A percentile compares a stretch with the other conserved stretches of the same genome.
These are phyloP conservation scores for Ennomos erosarius DNA, from an alignment of 2,888 invertebrate genomes.

Conservation along the genomic window DNA sequence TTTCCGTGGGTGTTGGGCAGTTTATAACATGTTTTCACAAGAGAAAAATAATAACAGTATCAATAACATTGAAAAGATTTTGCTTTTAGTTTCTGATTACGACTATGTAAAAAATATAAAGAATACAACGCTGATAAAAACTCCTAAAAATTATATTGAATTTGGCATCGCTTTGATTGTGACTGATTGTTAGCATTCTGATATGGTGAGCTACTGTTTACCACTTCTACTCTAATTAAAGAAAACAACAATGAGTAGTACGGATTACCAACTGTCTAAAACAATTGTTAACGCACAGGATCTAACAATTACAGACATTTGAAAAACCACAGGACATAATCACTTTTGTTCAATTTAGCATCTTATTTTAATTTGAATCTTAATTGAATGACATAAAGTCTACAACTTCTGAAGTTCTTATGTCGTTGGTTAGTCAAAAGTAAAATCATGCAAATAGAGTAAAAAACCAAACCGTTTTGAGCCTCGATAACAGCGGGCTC, in stretches of 20 bases:
- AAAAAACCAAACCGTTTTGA: constrained; percentile 91
- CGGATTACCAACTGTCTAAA: constrained; percentile 23
- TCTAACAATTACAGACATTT: constrained; percentile 10
- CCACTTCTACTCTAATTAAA: constrained; percentile 24
- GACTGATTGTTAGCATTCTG: constrained; percentile 34
- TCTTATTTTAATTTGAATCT: not conserved
- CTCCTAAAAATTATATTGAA: not conserved
- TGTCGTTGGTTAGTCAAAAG: constrained; percentile 23
- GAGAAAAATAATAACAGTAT: too few relatives aligned
- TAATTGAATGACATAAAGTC: not conserved
- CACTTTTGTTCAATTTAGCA: not conserved
- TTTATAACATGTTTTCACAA: too few relatives aligned
- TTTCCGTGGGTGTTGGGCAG: too few relatives aligned
- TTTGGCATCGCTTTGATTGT: constrained; percentile 37
- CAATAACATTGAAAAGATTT: too few relatives aligned
- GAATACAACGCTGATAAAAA: constrained; percentile 3
- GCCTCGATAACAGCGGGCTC: constrained; percentile 99
- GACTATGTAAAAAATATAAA: not conserved
- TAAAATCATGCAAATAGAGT: constrained; percentile 46
- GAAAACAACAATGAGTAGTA: constrained; percentile 24
- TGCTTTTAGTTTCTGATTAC: constrained; percentile 22
- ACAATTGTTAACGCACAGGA: constrained; percentile 15
- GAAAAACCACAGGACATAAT: not conserved
- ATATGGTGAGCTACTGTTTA: constrained; percentile 12
- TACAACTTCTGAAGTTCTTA: constrained; percentile 5